Base-by-base conservation (phyloP, 2,113 vertebrate genomes). In the Apodemus speciosus region DNA sequence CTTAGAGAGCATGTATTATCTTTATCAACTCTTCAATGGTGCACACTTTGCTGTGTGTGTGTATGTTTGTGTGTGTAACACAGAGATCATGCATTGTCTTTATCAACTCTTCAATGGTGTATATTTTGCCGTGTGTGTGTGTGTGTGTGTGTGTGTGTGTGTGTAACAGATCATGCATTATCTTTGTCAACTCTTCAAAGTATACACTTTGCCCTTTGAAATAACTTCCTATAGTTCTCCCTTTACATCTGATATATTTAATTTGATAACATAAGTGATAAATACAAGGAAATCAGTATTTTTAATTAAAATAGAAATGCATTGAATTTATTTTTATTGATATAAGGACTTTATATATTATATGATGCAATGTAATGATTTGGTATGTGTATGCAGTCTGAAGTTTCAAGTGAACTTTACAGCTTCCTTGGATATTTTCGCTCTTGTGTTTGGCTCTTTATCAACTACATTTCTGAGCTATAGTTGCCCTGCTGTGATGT, bases 191-290 rank as follows among this genome's bases (percentile, higher is more conserved):
- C 40, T 53, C 27, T 21, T 71, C 60, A 43, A 0, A 69, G 53
- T 35, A 0, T 14, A 79, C 5, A 66, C 10, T n/a, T 32, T 9
- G 32, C 35, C 21, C 40, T 81, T 66, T 64, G 21, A 77, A 93
- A 81, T 35, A 90, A 43, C 35, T 64, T 91, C 91, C 87, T 89
- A 4, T 80, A 89, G 58, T 89, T 90, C 35, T 23, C 60, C 23
- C 23, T 93, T 93, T 72, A 8, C 75, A 40, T 79, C 85, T 89
- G 25, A 51, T n/a, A 72, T 84, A 71, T 38, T 15, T 93, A 69
- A 88, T 73, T 92, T 95, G 30, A 81, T 58, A 27, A 49, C 9
- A 35, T 40, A 88, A 93, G 75, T n/a, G 40, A 84, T 75, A 94
- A 76, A 66, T 51, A 68, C 84, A 92, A 49, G 10, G 9, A 87